A percentile compares a stretch with the other conserved stretches of the same genome.
Evolutionary conservation across 2,113 vertebrate species (phyloP).

Genomic region (Chloebia gouldiae): DNA sequence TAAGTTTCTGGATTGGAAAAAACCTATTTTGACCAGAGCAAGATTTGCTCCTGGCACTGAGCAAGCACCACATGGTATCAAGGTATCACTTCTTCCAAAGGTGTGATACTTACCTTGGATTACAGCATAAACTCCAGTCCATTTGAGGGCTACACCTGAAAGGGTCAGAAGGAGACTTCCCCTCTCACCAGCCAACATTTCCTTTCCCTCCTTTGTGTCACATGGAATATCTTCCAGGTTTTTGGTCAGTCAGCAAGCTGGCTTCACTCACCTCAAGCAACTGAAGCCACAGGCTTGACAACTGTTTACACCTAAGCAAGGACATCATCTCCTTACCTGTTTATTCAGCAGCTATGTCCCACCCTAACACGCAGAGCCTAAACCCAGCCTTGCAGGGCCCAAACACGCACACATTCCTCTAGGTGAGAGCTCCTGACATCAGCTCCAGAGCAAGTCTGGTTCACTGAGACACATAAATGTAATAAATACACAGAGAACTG

Average conservation of each 20-base stretch:
- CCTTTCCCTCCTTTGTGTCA: neutral
- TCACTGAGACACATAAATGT: neutral
- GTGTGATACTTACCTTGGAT: neutral
- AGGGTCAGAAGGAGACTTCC: neutral
- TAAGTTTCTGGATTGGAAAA: neutral
- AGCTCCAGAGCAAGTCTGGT: neutral
- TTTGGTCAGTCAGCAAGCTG: neutral
- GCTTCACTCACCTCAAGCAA: neutral
- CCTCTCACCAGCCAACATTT: neutral
- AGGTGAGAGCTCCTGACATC: neutral
- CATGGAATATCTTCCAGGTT: neutral
- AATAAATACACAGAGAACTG: neutral
- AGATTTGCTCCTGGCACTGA: neutral
- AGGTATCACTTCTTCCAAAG: neutral
- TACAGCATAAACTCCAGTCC: neutral
- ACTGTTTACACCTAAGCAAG: neutral
- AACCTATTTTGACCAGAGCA: fast-evolving
- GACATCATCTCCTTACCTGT: neutral
- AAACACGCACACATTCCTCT: neutral
- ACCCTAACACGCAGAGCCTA: neutral
- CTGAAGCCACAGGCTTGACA: neutral
- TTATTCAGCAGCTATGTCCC: neutral
- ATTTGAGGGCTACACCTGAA: neutral
- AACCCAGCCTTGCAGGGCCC: neutral
- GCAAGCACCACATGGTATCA: neutral